These are phyloP conservation scores for Actinopyga echinites DNA, from an alignment of 53 echinoderm and acorn worm genomes.

Conservation along the genomic window DNA sequence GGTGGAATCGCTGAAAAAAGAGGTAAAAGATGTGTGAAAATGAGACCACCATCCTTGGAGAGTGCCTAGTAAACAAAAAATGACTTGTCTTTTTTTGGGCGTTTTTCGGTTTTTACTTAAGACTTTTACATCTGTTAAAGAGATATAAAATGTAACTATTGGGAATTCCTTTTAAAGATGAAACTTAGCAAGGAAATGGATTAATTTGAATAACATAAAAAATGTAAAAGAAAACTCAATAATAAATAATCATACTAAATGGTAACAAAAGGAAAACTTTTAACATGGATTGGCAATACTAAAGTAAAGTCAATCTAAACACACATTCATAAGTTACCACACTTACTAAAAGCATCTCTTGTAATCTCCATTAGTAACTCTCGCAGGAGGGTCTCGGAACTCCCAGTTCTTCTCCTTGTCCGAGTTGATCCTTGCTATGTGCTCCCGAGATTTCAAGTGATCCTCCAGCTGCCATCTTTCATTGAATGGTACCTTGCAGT, in stretches of 20 bases:
- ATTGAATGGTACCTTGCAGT: conserved; percentile 69
- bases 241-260: too few relatives aligned
- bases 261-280: too few relatives aligned
- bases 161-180: too few relatives aligned
- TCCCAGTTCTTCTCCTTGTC: conserved; percentile 87
- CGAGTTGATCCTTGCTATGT: conserved; percentile 76
- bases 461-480: conserved; percentile 62
- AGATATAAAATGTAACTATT: too few relatives aligned
- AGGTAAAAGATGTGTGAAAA: neutral
- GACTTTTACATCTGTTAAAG: too few relatives aligned
- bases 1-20: conserved; percentile 50
- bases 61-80: neutral
- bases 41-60: neutral
- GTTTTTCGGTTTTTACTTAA: too few relatives aligned
- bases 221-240: too few relatives aligned
- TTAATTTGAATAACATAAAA: too few relatives aligned
- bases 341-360: conserved; percentile 64
- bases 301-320: too few relatives aligned
- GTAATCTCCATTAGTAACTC: conserved; percentile 75
- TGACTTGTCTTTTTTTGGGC: neutral
- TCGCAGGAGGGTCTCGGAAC: conserved; percentile 77
- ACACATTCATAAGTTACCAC: neutral
- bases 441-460: conserved; percentile 66
- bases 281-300: too few relatives aligned
- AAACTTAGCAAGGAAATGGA: too few relatives aligned